Evolutionary conservation across 2,113 vertebrate genomes (phyloP), one percentile per base, ranked within the genome.

Genomic region (Atractosteus spatula): DNA sequence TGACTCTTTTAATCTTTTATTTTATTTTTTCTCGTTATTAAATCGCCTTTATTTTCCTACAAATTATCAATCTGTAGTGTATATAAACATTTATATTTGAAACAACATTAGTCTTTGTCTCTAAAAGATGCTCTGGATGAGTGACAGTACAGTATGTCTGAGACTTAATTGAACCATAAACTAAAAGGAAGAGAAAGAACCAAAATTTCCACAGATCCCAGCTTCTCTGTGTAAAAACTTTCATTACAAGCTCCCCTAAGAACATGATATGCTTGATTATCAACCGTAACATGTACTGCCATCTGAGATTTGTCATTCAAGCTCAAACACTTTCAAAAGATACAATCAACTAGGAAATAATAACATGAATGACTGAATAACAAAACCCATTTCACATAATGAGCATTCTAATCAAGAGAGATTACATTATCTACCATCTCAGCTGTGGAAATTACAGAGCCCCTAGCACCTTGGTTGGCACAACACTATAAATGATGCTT

Each of bases 351-450:
- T 80, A 82, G 81, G 80, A 87, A 87, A 88, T 82, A 88, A 85
- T 84, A 89, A 88, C 81, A 87, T 80, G 61, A 84, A 78, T 78
- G 84, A 88, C 80, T 85, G 82, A 87, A 83, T 84, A 85, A 84
- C 75, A 90, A 87, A 87, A 87, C 76, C 83, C 81, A 83, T 89
- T 83, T 85, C 81, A 80, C 76, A 71, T 87, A 87, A 89, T 88
- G 83, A 90, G 83, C 80, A 89, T 86, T 89, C 81, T 86, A 89
- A 92, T 91, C 84, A 85, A 87, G 86, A 29, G 29, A 83, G 84
- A 88, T 88, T 87, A 85, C 81, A 87, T 88, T 84, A 89, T 84
- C 86, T 79, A 76, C 66, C 80, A 80, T 83, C 67, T 42, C 76
- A 66, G 77, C 66, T 62, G 72, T 67, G 75, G 64, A 72, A 78